These are phyloP conservation scores for Biston betularia DNA, from an alignment of 2,888 invertebrate species.

Conservation along the genomic window DNA sequence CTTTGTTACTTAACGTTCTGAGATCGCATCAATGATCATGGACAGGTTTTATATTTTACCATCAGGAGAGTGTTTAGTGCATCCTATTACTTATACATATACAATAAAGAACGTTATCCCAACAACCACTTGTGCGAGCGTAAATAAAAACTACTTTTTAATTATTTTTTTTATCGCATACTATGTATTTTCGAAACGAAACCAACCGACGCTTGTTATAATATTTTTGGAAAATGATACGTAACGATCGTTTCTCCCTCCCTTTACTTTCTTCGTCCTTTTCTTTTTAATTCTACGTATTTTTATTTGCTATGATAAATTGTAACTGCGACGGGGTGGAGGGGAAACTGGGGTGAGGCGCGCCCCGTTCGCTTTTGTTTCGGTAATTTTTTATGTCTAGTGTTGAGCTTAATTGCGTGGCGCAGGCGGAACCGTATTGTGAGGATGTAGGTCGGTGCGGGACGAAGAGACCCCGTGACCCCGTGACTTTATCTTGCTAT, in stretches of 20 bases:
- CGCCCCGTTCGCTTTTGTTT: slow-evolving; percentile 79
- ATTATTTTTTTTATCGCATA: too few relatives aligned
- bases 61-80: too few relatives aligned
- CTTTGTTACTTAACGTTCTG: too few relatives aligned
- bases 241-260: slow-evolving; percentile 69
- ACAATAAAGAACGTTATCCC: too few relatives aligned
- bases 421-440: slow-evolving; percentile 80
- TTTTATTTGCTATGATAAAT: slow-evolving; percentile 86
- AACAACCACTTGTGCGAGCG: too few relatives aligned
- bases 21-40: too few relatives aligned
- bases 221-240: slow-evolving; percentile 71
- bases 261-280: slow-evolving; percentile 79
- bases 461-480: slow-evolving; percentile 68
- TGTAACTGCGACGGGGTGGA: slow-evolving; percentile 75
- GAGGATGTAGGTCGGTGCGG: slow-evolving; percentile 74
- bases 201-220: slow-evolving; percentile 48
- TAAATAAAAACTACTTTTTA: too few relatives aligned
- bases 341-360: slow-evolving; percentile 52
- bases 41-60: too few relatives aligned
- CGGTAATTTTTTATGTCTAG: slow-evolving; percentile 85
- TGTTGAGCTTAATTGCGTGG: slow-evolving; percentile 82
- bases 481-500: slow-evolving; percentile 62
- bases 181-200: too few relatives aligned
- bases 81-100: too few relatives aligned
- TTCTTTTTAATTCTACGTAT: slow-evolving; percentile 84